Evolutionary conservation across 1,140 invertebrate species (phyloP), one percentile per base, ranked within the genome.

Genomic region (Pararge aegeria): DNA sequence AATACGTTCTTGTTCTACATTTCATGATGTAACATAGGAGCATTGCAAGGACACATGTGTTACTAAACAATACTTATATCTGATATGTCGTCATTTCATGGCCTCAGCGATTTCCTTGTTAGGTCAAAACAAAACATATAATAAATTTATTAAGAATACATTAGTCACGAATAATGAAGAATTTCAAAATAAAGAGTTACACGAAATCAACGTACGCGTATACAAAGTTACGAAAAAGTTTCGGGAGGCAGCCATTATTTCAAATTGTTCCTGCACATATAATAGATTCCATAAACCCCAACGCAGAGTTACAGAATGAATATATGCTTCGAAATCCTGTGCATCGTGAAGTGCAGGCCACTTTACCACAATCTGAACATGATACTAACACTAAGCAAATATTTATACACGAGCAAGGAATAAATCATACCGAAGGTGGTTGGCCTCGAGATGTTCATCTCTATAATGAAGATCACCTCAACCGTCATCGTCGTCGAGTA

Each of bases 381-480:
- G 63, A 86, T 64, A 13, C 74, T 63, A 71, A 90, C 72, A 92
- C 91, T 18, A 85, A 88, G 21, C 81, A 82, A 74, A 70, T 88
- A 19, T 64, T 80, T n/a, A 77, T 68, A 46, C 78, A 80, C 5
- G 81, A 94, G 18, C 89, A 90, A 55, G 94, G 95, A 7, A 94
- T 98, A 87, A 95, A 95, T 71, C 98, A 99, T 80, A 92, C 92
- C 1, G 98, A 99, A 91, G 98, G 98, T 51, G 98, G 97, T 6
- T 99, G 97, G 97, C 97, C 98, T 6, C 96, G 96, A 82, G 97
- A 98, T 76, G 93, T 99, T 16, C 97, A 98, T 76, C 90, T 93
- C 44, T 91, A 93, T 30, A 97, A 98, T 79, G 92, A 95, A 58
- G 97, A 99, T 77, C 96, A 97, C 78, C 94, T 95, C 10, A 60